A percentile compares a stretch with the other conserved stretches of the same genome.
Conservation (phyloP, 2,888 invertebrate species). For the Imbricaverruca yamaguchii region DNA sequence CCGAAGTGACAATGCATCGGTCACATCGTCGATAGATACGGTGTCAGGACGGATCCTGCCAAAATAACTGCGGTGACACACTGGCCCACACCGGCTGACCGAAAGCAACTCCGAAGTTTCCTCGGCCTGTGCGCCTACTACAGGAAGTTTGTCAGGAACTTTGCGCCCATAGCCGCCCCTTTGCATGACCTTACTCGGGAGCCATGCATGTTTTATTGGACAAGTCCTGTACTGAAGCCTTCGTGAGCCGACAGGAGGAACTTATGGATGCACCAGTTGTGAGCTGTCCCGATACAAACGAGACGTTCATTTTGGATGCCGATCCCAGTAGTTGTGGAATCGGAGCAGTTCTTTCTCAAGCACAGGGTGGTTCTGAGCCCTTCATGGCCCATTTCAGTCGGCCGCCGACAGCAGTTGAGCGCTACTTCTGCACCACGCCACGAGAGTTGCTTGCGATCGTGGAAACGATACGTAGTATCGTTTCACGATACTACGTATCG, state of each 20-base stretch:
- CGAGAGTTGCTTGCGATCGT: not conserved
- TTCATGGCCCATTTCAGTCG: not conserved
- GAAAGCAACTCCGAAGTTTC: not conserved
- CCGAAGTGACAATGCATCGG: not conserved
- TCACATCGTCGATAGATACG: not conserved
- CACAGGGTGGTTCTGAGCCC: not conserved
- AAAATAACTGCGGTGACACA: not conserved
- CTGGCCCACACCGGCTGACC: not conserved
- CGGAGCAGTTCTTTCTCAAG: not conserved
- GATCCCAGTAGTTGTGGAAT: not conserved
- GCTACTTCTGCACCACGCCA: not conserved
- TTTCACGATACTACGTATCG: too few species aligned
- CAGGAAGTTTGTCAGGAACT: not conserved
- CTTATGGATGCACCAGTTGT: not conserved
- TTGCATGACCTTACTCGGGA: not conserved
- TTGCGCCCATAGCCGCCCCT: not conserved
- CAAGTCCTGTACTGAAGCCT: too few species aligned
- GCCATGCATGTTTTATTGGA: not conserved
- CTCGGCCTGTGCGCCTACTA: not conserved
- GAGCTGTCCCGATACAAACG: not conserved
- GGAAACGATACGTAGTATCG: slow-evolving; percentile 19
- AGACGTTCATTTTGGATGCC: not conserved
- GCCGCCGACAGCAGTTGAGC: not conserved
- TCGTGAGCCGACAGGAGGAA: not conserved
- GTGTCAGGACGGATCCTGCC: not conserved